Base-by-base conservation (phyloP, 1,140 invertebrate species). In the Melitaea cinxia region DNA sequence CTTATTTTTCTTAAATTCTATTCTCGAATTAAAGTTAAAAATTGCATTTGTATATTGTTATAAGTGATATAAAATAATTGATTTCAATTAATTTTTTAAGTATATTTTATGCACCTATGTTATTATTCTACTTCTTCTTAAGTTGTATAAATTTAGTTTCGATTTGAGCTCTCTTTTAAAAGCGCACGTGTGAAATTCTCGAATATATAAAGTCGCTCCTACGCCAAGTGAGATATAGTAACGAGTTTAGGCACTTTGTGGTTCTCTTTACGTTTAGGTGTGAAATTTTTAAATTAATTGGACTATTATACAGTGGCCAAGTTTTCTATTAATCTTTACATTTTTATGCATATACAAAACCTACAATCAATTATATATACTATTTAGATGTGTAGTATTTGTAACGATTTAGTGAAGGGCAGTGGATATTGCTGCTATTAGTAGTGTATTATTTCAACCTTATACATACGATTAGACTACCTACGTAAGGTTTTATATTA, bases 281-380 rank as follows among this genome's bases (percentile, higher is more conserved):
- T 52, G 56, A 23, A 35, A 59, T n/a, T 49, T 53, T 42, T 6
- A 42, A 39, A 49, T 15, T 54, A 57, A 75, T 77, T 82, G 68
- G 75, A 87, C 70, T 73, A 70, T 65, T 77, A 81, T 78, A 80
- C 73, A 81, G 80, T 75, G 79, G 85, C 84, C 85, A 86, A 90
- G 70, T 86, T 88, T 90, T 84, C 77, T 73, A 86, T 80, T 82
- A 77, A 76, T 82, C 67, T 88, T 85, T 87, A 85, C 83, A 82
- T 86, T 88, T 85, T 82, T 90, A 84, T 82, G 80, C 80, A 83
- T 90, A 83, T 90, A 90, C 85, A 85, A 69, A 33, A 85, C 78
- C 77, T 83, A 78, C 71, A 78, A 69, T 80, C 78, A 75, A 82
- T 82, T 81, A 80, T 81, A 82, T 71, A 69, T 85, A 78, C 79